Evolutionary conservation across 2,113 vertebrate genomes (phyloP).

Genomic region (Guaruba guarouba): DNA sequence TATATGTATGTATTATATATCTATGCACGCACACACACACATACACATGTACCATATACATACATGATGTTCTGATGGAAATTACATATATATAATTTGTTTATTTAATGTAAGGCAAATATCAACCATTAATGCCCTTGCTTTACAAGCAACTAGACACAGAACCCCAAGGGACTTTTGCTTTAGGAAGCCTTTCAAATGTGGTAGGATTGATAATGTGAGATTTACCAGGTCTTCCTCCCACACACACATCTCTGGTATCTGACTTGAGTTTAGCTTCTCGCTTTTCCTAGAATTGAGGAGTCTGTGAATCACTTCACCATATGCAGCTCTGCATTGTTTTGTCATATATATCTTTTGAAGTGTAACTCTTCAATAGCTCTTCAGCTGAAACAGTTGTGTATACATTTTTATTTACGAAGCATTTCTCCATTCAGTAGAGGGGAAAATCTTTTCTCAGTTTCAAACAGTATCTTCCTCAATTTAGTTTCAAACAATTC

Average conservation of each 20-base stretch:
- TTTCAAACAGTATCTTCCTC: slow-evolving; percentile 11
- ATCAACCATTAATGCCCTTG: neutral
- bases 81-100: neutral
- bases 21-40: neutral
- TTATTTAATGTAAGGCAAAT: neutral
- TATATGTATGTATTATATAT: neutral
- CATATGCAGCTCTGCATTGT: neutral
- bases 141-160: neutral
- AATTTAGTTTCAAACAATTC: neutral
- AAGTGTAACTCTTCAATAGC: slow-evolving; percentile 49
- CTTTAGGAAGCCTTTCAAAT: slow-evolving; percentile 2
- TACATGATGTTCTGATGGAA: neutral
- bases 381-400: neutral
- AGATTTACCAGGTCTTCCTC: neutral
- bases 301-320: slow-evolving; percentile 18
- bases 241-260: neutral
- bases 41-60: neutral
- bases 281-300: slow-evolving; percentile 13
- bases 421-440: slow-evolving; percentile 21
- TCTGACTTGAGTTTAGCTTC: neutral
- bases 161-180: neutral
- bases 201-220: neutral
- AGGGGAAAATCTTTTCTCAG: slow-evolving; percentile 4
- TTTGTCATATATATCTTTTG: neutral
- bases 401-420: slow-evolving; percentile 25